These are phyloP conservation scores for Dipodomys spectabilis DNA, from an alignment of 2,113 vertebrate species.

Conservation along the genomic window DNA sequence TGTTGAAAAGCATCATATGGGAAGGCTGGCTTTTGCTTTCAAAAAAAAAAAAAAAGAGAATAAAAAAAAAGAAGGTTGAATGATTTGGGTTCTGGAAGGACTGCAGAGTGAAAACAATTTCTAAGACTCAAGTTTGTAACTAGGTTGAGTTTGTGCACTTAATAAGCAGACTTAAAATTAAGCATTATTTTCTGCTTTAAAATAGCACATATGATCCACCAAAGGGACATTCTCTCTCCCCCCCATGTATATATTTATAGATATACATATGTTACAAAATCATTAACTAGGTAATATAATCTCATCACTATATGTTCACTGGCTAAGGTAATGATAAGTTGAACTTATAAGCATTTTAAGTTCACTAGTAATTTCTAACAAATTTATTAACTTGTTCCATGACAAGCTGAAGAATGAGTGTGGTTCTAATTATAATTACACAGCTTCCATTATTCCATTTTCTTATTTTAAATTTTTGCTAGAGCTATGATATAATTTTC, in stretches of 20 bases:
- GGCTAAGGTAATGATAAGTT: conserved; percentile 49
- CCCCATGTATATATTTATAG: too few relatives aligned
- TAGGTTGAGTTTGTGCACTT: conserved; percentile 60
- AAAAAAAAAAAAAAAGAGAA: conserved; percentile 58
- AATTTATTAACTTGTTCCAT: conserved; percentile 41
- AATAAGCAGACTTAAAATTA: conserved; percentile 69
- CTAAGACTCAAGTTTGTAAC: conserved; percentile 70
- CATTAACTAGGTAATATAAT: conserved; percentile 58
- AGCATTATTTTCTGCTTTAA: conserved; percentile 64
- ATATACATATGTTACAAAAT: neutral
- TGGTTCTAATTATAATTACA: neutral
- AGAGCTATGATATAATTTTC: conserved; percentile 61
- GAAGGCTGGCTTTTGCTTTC: conserved; percentile 67
- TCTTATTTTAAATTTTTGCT: conserved; percentile 73
- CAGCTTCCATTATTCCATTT: conserved; percentile 48
- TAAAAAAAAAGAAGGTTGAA: neutral
- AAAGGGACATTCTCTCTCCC: too few relatives aligned
- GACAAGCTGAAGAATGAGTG: neutral
- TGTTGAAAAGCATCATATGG: conserved; percentile 72
- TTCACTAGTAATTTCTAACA: conserved; percentile 62
- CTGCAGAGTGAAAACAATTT: conserved; percentile 45
- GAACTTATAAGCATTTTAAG: conserved; percentile 61
- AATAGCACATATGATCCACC: neutral
- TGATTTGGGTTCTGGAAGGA: neutral
- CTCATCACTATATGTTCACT: conserved; percentile 33